Base-by-base conservation (phyloP, 2,888 invertebrate species). In the Anoncus sp. region DNA sequence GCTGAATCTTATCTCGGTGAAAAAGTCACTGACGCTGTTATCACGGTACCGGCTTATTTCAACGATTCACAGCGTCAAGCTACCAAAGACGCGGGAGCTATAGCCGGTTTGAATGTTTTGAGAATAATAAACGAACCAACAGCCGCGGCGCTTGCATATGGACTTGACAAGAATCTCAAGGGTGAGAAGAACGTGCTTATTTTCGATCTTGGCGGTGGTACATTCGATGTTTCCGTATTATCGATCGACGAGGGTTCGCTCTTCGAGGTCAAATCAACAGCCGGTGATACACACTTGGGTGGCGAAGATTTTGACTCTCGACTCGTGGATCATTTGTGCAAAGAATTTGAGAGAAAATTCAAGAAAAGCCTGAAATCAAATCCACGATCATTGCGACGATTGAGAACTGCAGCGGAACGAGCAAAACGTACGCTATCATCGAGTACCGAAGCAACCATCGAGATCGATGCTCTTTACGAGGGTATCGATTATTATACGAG, bases 21-120 rank as follows among this genome's bases (percentile, higher is more conserved):
- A 16, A 83, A 92, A 20, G 93, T 96, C 0, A 93, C 92, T n/a
- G 95, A 96, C 87, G 96, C 96, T 4, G 96, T 96, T 1, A 92
- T 96, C 84, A 96, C 96, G 4, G 96, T 96, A 3, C 96, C 96
- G 4, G 97, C 97, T 7, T 96, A 97, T 88, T 95, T 95, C 91
- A 94, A 94, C 87, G 94, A 94, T 86, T 92, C 93, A 0, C 94
- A 95, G 86, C 91, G 95, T 53, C 94, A 95, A 87, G 95, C 94
- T 1, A 95, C 95, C 18, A 95, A 95, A 87, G 95, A 95, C 87
- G 95, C 95, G 55, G 95, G 92, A 40, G 93, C 92, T n/a, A 95
- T 95, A 80, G 93, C 95, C 38, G 96, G 96, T 10, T 88, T 95
- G 35, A 95, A 95, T 87, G 94, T 95, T 0, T 87, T 95, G 70